Conservation (phyloP, 2,113 vertebrate species). For the Piprites chloris region DNA sequence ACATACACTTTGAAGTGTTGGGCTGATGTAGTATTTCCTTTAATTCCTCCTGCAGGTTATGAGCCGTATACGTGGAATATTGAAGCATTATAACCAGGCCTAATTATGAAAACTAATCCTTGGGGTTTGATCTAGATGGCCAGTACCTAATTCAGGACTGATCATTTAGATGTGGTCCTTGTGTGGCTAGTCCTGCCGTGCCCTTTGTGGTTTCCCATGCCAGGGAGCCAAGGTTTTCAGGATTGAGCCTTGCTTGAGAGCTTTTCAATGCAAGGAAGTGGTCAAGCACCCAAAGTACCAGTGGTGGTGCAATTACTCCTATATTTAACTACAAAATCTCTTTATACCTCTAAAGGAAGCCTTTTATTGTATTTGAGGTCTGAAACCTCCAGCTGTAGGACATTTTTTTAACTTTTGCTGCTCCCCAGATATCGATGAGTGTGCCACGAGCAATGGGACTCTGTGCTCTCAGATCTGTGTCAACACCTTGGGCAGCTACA, state of each 20-base stretch:
- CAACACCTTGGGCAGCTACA: slow-evolving; percentile 91
- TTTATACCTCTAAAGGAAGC: neutral
- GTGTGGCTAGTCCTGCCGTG: neutral
- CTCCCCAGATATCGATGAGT: slow-evolving; percentile 88
- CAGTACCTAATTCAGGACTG: neutral
- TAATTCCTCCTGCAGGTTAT: neutral
- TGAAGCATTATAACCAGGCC: neutral
- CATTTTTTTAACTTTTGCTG: neutral
- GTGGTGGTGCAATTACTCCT: neutral
- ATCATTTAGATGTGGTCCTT: neutral
- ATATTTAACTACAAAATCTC: neutral
- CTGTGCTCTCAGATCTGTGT: slow-evolving; percentile 88
- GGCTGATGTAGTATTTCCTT: neutral
- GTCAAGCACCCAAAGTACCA: too few species aligned
- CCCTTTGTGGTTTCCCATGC: rapidly evolving
- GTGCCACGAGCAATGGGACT: slow-evolving; percentile 78
- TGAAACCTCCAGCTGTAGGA: neutral
- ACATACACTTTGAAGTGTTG: neutral
- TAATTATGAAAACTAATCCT: neutral
- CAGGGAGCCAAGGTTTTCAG: neutral
- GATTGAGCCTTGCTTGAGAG: neutral
- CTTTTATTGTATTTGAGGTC: neutral
- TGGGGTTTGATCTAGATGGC: neutral
- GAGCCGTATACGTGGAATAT: neutral
- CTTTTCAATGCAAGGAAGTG: neutral